These are phyloP conservation scores for Catharus ustulatus DNA, from an alignment of 2,797 vertebrate species.

Conservation along the genomic window DNA sequence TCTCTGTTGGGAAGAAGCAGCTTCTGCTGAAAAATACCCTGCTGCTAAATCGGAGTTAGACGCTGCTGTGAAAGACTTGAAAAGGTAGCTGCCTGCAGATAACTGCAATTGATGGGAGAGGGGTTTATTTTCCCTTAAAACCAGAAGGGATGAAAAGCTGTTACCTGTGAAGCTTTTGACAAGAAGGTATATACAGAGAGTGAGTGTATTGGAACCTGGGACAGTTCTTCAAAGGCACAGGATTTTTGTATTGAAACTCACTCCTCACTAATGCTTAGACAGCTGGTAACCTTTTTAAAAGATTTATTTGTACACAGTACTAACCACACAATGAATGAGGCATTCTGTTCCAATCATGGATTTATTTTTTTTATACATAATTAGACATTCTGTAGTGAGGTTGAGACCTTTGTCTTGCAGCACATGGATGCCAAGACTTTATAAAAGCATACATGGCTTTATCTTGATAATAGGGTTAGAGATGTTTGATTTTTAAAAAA, in stretches of 20 bases:
- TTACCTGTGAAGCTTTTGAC: background rate
- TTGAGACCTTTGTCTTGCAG: background rate
- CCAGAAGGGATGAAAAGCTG: background rate
- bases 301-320: background rate
- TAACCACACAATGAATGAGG: background rate
- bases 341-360: background rate
- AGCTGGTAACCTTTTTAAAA: background rate
- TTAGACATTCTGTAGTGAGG: background rate
- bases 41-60: background rate
- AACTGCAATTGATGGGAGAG: background rate
- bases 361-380: background rate
- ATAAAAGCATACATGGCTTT: background rate
- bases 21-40: background rate
- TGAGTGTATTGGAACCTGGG: background rate
- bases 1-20: background rate
- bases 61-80: background rate
- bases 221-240: background rate
- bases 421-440: background rate
- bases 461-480: background rate
- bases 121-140: slow-evolving; percentile 2
- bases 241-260: background rate
- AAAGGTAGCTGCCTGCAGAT: slow-evolving; percentile 6
- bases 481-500: background rate
- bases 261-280: background rate
- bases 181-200: background rate